phyloP scores from a whole-genome alignment of 2,113 vertebrate genomes.

The Balaenoptera acutorostrata region DNA sequence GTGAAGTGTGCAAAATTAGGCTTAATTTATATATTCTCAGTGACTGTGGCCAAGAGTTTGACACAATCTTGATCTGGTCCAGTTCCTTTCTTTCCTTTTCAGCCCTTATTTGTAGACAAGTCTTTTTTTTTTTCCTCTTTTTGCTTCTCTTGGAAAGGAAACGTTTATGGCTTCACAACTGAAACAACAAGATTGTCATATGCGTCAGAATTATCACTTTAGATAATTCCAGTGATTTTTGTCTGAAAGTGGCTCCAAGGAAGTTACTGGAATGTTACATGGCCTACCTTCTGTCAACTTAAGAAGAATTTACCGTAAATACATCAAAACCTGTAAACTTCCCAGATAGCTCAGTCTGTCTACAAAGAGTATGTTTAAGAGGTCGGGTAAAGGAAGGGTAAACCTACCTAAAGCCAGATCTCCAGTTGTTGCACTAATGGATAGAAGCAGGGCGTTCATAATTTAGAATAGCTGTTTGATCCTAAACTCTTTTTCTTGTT shows the following conservation, averaged over 20 bases:
- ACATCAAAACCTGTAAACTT: background rate
- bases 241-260: background rate
- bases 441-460: background rate
- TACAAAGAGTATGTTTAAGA: background rate
- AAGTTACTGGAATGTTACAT: background rate
- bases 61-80: background rate
- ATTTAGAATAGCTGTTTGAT: background rate
- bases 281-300: background rate
- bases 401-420: background rate
- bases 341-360: background rate
- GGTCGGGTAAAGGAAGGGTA: background rate
- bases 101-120: background rate
- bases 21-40: background rate
- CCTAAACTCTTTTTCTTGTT: background rate
- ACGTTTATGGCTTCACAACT: background rate
- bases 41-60: background rate
- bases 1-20: background rate
- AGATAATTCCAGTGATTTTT: background rate
- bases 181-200: background rate
- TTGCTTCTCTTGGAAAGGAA: background rate
- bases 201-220: background rate
- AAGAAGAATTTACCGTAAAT: background rate
- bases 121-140: background rate
- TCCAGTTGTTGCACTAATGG: background rate
- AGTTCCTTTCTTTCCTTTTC: background rate